Conservation (phyloP, 2,888 invertebrate species). For the Acanthosepion esculentum region DNA sequence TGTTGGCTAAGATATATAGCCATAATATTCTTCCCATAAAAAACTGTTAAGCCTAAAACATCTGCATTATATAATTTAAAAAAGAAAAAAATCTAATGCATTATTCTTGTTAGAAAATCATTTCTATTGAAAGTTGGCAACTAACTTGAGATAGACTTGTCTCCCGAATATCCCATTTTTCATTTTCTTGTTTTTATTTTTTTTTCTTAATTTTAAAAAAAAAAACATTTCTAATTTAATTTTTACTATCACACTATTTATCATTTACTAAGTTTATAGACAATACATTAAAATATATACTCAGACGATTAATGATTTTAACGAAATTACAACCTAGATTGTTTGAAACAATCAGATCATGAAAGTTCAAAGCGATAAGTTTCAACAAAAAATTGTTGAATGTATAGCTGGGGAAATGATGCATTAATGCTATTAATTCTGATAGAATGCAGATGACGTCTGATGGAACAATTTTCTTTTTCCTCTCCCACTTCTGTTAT, state of each 20-base stretch:
- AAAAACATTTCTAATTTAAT: background rate
- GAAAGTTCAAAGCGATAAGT: background rate
- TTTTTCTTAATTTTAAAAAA: background rate
- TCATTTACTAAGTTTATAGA: conserved; percentile 1
- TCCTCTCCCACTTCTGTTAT: background rate
- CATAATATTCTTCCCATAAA: background rate
- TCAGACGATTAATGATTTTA: background rate
- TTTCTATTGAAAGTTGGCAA: conserved; percentile 39
- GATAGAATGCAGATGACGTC: conserved; percentile 11
- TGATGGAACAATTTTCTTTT: background rate
- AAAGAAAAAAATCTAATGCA: background rate
- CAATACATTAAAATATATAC: background rate
- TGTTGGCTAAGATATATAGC: background rate
- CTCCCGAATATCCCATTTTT: conserved; percentile 45
- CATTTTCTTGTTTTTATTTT: background rate
- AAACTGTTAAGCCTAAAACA: background rate
- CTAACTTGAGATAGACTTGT: conserved; percentile 38
- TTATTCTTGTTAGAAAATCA: conserved; percentile 2
- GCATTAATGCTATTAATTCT: background rate
- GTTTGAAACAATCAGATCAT: background rate
- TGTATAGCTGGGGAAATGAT: background rate
- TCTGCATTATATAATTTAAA: background rate
- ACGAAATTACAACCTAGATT: background rate
- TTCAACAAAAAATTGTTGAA: conserved; percentile 2
- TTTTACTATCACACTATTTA: background rate